These are phyloP conservation scores for Neodiprion virginianus DNA, from an alignment of 1,140 invertebrate species.

Conservation along the genomic window DNA sequence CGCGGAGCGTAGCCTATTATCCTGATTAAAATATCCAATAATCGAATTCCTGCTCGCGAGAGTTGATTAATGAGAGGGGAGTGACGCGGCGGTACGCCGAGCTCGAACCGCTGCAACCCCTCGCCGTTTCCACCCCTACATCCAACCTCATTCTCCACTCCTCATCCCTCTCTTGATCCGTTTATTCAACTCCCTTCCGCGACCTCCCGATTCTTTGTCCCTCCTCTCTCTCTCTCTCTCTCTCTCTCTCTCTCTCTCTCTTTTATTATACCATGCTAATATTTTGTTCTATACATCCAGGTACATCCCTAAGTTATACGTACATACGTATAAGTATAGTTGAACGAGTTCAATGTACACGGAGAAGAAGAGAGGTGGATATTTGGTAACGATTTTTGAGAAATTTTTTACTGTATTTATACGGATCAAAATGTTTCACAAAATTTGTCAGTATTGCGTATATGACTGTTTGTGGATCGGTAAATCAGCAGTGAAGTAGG, in stretches of 20 bases:
- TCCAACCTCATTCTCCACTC: not conserved
- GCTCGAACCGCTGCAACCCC: conserved; percentile 39
- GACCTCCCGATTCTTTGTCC: conserved; percentile 18
- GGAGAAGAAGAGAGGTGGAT: no score
- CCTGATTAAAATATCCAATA: conserved; percentile 52
- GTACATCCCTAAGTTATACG: no score
- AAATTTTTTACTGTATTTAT: no score
- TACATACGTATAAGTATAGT: no score
- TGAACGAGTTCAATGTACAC: no score
- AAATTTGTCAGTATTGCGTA: no score
- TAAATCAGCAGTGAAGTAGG: no score
- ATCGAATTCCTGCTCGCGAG: conserved; percentile 44
- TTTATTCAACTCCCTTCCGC: conserved; percentile 16
- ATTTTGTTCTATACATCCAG: no score
- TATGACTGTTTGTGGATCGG: no score
- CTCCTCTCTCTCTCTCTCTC: not conserved
- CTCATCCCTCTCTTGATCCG: conserved; percentile 23
- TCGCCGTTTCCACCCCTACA: conserved; percentile 46
- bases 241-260: not conserved
- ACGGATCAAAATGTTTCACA: no score
- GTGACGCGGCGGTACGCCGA: conserved; percentile 46
- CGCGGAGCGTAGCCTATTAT: conserved; percentile 39
- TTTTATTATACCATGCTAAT: not conserved
- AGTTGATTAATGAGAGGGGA: conserved; percentile 51
- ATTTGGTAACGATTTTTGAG: no score